These are phyloP conservation scores for Drosophila carrolli DNA, from an alignment of 1,140 invertebrate genomes.

Conservation along the genomic window DNA sequence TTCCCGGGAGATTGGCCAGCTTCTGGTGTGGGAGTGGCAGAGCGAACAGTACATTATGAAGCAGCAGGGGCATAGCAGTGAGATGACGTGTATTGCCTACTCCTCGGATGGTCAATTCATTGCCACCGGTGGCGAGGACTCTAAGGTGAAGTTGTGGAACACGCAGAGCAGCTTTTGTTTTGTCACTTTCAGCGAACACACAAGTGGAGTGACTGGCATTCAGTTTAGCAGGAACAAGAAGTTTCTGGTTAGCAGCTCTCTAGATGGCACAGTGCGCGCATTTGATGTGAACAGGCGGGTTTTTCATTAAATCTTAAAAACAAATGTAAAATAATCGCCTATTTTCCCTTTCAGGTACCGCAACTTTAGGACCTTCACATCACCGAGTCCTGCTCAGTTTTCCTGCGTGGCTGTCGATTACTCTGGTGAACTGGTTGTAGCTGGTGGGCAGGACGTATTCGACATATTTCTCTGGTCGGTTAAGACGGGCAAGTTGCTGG, in stretches of 20 bases:
- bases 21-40: conserved; percentile 99
- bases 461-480: conserved; percentile 98
- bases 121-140: conserved; percentile 97
- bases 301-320: not conserved
- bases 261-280: conserved; percentile 98
- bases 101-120: conserved; percentile 96
- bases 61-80: conserved; percentile 96
- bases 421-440: conserved; percentile 95
- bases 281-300: conserved; percentile 92
- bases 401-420: conserved; percentile 95
- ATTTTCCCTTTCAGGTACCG: conserved; percentile 87
- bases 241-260: conserved; percentile 94
- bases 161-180: conserved; percentile 95
- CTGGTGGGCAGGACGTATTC: conserved; percentile 96
- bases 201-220: conserved; percentile 91
- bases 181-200: conserved; percentile 97
- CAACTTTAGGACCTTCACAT: conserved; percentile 98
- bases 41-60: conserved; percentile 99
- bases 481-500: conserved; percentile 94
- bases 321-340: conserved; percentile 73
- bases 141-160: conserved; percentile 99
- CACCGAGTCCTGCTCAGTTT: conserved; percentile 95
- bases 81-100: conserved; percentile 95
- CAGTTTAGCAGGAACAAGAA: conserved; percentile 96
- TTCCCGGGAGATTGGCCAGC: conserved; percentile 92